Percentiles rank a stretch among this genome's conserved stretches.
phyloP scores from a whole-genome alignment of 2,113 vertebrate genomes.

The Rana temporaria region DNA sequence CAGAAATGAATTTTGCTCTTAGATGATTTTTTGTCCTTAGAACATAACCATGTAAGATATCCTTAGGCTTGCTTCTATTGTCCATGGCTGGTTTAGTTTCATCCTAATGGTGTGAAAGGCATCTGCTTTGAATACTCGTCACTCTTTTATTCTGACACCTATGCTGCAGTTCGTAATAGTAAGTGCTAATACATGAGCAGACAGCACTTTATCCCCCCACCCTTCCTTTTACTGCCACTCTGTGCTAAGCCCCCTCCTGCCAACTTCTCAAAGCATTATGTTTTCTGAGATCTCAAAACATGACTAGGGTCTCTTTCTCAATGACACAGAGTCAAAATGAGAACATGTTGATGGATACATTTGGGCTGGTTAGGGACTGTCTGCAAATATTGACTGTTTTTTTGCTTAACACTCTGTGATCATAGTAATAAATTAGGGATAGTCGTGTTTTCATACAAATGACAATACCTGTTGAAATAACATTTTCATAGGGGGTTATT shows the following conservation, averaged over 20 bases:
- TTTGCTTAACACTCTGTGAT: no score
- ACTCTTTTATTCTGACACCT: conserved; percentile 36
- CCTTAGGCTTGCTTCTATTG: conserved; percentile 48
- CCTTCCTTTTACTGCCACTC: not conserved
- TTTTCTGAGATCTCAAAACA: conserved; percentile 33
- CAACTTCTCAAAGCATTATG: conserved; percentile 38
- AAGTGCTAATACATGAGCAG: conserved; percentile 42
- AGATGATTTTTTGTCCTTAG: not conserved
- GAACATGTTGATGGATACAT: conserved; percentile 32
- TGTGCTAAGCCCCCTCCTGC: conserved; percentile 3
- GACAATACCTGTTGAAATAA: no score
- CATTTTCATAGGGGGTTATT: no score
- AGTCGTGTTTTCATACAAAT: no score
- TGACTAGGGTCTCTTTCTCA: conserved; percentile 42
- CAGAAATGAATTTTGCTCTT: conserved; percentile 37
- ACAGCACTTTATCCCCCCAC: conserved; percentile 41
- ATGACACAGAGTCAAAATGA: conserved; percentile 33
- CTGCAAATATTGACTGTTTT: not conserved
- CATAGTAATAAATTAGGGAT: no score
- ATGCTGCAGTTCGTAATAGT: conserved; percentile 25
- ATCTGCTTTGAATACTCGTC: conserved; percentile 50
- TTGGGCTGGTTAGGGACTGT: not conserved
- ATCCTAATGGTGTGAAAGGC: conserved; percentile 54
- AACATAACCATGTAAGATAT: conserved; percentile 36
- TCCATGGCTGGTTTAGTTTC: conserved; percentile 11